Evolutionary conservation across 1,140 invertebrate species (phyloP), one percentile per base, ranked within the genome.

Genomic region (Epicauta chinensis): DNA sequence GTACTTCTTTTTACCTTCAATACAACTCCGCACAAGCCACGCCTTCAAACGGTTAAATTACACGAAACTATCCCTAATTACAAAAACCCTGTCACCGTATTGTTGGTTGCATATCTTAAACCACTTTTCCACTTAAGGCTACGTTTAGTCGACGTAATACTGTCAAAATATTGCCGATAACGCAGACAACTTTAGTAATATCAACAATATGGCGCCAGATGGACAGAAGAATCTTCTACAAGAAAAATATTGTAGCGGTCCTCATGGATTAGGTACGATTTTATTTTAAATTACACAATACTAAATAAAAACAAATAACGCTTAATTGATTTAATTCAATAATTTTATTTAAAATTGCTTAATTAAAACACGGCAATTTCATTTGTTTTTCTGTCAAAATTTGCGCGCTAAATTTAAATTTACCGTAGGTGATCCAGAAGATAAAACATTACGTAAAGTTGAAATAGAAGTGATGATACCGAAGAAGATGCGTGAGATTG

Each of bases 381-480:
- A 23, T 23, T 23, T 23, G 23, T 23, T 23, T 3, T 11, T 5
- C 15, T 29, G 39, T 39, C 2, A 12, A n/a, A n/a, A n/a, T n/a
- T n/a, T n/a, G n/a, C n/a, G 10, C 34, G 9, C 31, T 5, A 48
- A 49, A 35, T 50, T 41, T 31, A 6, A 44, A 5, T 30, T 35
- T 16, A 30, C 53, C 55, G 45, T 49, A 91, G 92, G 92, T 51
- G 89, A 96, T 77, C 92, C 92, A 7, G 73, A 91, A 64, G 89
- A 93, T 67, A 76, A 61, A 61, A 72, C 65, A n/a, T 70, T 96
- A 39, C 75, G 92, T 63, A 90, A 83, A 77, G 86, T 93, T 1
- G 92, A 96, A 73, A 72, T 70, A 34, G 87, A 94, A 64, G 79
- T 95, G 35, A 60, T 94, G 35, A 88, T 96, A 69, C 86, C 90